Evolutionary conservation across 2,888 invertebrate genomes (phyloP).

Genomic region (Camponotus fellah): DNA sequence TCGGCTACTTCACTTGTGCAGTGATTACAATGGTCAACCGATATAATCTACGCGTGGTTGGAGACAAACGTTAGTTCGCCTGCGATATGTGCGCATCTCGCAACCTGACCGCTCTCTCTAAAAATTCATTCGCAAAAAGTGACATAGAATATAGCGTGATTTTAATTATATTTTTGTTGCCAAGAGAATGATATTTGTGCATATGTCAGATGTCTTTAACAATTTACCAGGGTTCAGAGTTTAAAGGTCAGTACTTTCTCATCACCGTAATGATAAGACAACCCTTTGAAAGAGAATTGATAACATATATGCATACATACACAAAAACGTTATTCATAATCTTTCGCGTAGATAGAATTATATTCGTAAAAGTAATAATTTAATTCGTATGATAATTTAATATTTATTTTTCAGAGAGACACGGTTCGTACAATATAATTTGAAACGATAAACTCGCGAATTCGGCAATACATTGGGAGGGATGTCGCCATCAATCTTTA

Average conservation of each 20-base stretch:
- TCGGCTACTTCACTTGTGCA: conserved; percentile 59
- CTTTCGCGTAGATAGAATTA: background rate
- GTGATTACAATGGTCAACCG: conserved; percentile 62
- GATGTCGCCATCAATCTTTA: background rate
- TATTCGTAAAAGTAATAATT: background rate
- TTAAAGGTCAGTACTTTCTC: conserved; percentile 34
- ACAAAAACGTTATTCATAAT: background rate
- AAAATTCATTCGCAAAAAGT: background rate
- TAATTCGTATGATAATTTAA: background rate
- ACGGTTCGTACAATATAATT: background rate
- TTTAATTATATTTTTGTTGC: background rate
- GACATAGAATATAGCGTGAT: background rate
- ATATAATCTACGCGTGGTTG: conserved; percentile 52
- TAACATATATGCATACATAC: background rate
- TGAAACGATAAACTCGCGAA: background rate
- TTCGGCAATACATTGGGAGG: background rate
- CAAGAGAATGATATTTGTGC: background rate
- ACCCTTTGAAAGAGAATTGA: background rate
- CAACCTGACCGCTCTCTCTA: background rate
- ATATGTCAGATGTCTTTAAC: background rate
- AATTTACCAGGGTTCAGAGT: conserved; percentile 16
- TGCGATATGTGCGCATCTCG: background rate
- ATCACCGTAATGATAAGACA: background rate
- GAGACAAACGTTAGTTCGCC: conserved; percentile 27
- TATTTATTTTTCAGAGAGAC: too few species aligned